Conservation (phyloP, 1,140 invertebrate species). For the Eumeta japonica region DNA sequence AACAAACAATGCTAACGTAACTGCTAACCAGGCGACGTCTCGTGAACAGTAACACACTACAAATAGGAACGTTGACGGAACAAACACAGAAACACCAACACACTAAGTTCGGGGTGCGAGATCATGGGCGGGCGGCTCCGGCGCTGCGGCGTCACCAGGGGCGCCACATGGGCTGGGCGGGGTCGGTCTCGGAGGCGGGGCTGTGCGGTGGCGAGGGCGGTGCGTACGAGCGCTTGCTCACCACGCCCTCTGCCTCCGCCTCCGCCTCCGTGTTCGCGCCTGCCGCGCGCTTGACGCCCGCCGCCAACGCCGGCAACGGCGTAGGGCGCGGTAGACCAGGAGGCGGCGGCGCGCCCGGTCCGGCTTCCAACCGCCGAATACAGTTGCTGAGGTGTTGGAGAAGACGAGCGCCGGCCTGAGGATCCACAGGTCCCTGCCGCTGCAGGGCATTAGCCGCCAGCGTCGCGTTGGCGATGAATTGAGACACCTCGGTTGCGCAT, state of each 20-base stretch:
- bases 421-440: conserved; percentile 65
- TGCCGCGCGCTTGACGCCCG: conserved; percentile 42
- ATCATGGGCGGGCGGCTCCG: conserved; percentile 17
- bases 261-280: conserved; percentile 37
- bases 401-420: conserved; percentile 77
- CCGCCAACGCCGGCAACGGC: conserved; percentile 55
- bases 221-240: conserved; percentile 46
- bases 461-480: conserved; percentile 63
- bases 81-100: conserved; percentile 31
- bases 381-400: conserved; percentile 82
- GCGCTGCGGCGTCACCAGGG: conserved; percentile 51
- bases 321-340: conserved; percentile 39
- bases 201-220: conserved; percentile 60
- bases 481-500: conserved; percentile 88
- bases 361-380: conserved; percentile 59
- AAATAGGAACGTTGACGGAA: conserved; percentile 27
- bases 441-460: conserved; percentile 75
- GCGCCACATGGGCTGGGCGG: conserved; percentile 56
- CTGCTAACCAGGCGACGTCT: conserved; percentile 23
- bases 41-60: conserved; percentile 11
- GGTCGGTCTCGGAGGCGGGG: conserved; percentile 55
- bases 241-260: conserved; percentile 31
- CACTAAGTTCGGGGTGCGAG: conserved; percentile 16
- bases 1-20: conserved; percentile 41
- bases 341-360: conserved; percentile 34